A percentile compares a stretch with the other conserved stretches of the same genome.
Conservation (phyloP, 2,888 invertebrate genomes). For the Dryomyza anilis region DNA sequence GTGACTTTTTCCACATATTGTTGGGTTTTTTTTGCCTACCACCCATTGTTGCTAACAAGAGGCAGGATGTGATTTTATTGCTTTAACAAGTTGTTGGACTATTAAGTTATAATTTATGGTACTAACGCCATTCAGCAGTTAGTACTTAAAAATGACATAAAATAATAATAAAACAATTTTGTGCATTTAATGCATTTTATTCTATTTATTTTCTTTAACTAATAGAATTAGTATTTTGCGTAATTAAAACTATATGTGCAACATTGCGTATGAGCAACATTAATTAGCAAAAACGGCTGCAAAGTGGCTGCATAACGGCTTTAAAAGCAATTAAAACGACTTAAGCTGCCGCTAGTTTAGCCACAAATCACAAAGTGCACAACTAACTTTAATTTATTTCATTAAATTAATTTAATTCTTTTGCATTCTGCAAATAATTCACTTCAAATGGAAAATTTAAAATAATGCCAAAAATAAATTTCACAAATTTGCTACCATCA, state of each 20-base stretch:
- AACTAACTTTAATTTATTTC: neutral
- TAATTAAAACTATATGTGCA: too few relatives aligned
- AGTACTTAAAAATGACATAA: neutral
- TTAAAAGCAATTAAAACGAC: slow-evolving; percentile 57
- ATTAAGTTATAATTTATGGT: slow-evolving; percentile 18
- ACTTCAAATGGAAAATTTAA: neutral
- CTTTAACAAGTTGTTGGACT: slow-evolving; percentile 25
- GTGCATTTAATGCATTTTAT: too few relatives aligned
- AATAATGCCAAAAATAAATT: neutral
- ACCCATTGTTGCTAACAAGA: neutral
- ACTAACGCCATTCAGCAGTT: slow-evolving; percentile 14
- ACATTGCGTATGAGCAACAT: slow-evolving; percentile 44
- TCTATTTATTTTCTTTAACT: too few relatives aligned
- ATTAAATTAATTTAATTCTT: neutral
- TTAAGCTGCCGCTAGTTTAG: slow-evolving; percentile 41
- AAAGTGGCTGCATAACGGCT: slow-evolving; percentile 43
- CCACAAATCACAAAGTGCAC: slow-evolving; percentile 14
- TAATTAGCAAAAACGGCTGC: slow-evolving; percentile 41
- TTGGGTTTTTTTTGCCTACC: neutral
- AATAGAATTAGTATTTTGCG: too few relatives aligned
- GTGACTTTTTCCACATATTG: neutral
- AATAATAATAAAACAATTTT: neutral
- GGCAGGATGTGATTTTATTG: slow-evolving; percentile 20
- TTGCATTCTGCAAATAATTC: neutral
- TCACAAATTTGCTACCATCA: neutral